Evolutionary conservation across 1,140 invertebrate genomes (phyloP).

Genomic region (Gryllus bimaculatus): DNA sequence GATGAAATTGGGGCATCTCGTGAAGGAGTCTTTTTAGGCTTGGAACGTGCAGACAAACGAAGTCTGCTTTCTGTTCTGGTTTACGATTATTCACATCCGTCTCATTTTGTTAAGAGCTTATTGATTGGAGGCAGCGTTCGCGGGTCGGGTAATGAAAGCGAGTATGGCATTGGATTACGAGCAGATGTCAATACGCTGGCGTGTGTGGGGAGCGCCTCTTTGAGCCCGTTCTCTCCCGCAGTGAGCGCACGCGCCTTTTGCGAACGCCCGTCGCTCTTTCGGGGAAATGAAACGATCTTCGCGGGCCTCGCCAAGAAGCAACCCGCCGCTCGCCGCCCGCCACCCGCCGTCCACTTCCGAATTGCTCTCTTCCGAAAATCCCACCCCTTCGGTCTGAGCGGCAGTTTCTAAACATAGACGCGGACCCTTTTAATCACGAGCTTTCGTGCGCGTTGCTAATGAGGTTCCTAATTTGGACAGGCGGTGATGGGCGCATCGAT

Average conservation of each 20-base stretch:
- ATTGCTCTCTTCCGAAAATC: background rate
- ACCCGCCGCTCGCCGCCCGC: too few species aligned
- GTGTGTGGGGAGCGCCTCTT: background rate
- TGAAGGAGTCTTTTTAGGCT: background rate
- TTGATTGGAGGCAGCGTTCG: background rate
- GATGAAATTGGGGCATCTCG: background rate
- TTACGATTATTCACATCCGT: background rate
- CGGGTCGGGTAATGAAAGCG: background rate
- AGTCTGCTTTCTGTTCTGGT: background rate
- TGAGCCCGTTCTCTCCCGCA: too few species aligned
- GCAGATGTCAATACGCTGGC: background rate
- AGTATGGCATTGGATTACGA: background rate
- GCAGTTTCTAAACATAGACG: background rate
- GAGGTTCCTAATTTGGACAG: background rate
- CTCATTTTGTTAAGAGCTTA: constrained; percentile 5
- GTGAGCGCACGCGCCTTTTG: too few species aligned
- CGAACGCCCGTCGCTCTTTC: too few species aligned
- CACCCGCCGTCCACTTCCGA: background rate
- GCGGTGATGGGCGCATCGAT: background rate
- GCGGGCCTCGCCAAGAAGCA: background rate
- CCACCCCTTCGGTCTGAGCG: background rate
- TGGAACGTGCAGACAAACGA: background rate
- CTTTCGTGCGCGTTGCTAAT: background rate
- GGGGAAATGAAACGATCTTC: background rate
- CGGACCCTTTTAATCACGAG: background rate